Conservation (phyloP, 2,888 invertebrate genomes). For the Dynastes maya region DNA sequence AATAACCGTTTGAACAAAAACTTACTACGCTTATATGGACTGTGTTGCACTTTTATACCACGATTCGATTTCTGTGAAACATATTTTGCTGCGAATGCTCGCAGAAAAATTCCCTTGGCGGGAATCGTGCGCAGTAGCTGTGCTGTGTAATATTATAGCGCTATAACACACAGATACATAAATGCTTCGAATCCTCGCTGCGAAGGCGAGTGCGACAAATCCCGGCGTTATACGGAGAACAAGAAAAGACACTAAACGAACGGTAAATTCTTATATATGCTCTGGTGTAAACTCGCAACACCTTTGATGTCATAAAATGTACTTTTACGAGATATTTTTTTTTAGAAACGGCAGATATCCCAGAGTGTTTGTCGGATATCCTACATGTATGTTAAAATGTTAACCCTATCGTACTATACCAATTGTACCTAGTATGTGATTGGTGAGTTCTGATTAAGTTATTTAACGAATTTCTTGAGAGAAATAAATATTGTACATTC, state of each 20-base stretch:
- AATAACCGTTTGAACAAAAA: too few relatives aligned
- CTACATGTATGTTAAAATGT: neutral
- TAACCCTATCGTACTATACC: neutral
- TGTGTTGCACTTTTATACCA: neutral
- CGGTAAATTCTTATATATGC: slow-evolving; percentile 51
- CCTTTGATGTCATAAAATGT: slow-evolving; percentile 52
- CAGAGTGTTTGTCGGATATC: neutral
- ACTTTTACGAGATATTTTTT: slow-evolving; percentile 52
- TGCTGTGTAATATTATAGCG: slow-evolving; percentile 3
- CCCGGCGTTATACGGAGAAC: slow-evolving; percentile 27
- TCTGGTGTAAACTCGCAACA: slow-evolving; percentile 49
- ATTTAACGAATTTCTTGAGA: too few relatives aligned
- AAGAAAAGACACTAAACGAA: slow-evolving; percentile 51
- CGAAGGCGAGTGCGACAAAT: slow-evolving; percentile 11
- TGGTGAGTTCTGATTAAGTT: too few relatives aligned
- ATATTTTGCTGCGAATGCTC: slow-evolving; percentile 1
- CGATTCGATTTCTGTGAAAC: slow-evolving; percentile 13
- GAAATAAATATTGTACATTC: too few relatives aligned
- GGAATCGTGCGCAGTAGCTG: slow-evolving; percentile 12
- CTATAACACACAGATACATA: slow-evolving; percentile 23
- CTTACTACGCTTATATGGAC: neutral
- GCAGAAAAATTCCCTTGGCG: neutral
- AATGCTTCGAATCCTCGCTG: slow-evolving; percentile 32
- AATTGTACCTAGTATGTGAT: too few relatives aligned
- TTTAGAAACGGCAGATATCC: neutral